Conservation (phyloP, 2,888 invertebrate species). For the Aelia acuminata region DNA sequence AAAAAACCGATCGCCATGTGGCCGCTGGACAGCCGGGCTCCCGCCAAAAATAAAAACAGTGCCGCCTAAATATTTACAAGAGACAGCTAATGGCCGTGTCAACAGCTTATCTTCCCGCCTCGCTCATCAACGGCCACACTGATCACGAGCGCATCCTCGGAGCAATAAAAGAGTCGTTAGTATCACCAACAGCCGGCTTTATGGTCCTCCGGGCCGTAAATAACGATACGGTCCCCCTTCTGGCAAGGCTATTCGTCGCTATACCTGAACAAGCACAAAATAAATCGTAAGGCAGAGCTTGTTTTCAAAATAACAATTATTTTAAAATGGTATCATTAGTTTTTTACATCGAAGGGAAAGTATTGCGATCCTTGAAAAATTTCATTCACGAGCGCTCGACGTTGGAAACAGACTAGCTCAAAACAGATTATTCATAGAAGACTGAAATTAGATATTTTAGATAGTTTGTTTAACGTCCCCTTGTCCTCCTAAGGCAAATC, state of each 20-base stretch:
- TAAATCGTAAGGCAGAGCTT: background rate
- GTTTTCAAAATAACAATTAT: no score
- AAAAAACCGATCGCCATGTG: background rate
- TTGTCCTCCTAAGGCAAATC: no score
- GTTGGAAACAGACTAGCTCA: no score
- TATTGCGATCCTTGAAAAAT: no score
- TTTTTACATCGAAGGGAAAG: no score
- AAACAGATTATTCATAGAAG: no score
- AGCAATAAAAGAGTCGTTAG: background rate
- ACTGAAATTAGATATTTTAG: no score
- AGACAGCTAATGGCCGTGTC: background rate
- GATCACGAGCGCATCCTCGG: background rate
- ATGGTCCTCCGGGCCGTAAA: background rate
- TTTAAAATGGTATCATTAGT: no score
- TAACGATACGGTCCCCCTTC: background rate
- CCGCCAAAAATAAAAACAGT: conserved; percentile 3
- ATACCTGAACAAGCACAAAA: background rate
- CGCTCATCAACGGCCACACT: background rate
- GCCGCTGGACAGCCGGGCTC: background rate
- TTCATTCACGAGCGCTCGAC: no score
- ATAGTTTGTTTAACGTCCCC: no score
- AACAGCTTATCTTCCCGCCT: background rate
- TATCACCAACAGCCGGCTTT: background rate
- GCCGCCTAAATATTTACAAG: background rate
- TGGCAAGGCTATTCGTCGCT: background rate